Evolutionary conservation across 2,888 invertebrate species (phyloP), one percentile per base, ranked within the genome.

Genomic region (Selenia dentaria): DNA sequence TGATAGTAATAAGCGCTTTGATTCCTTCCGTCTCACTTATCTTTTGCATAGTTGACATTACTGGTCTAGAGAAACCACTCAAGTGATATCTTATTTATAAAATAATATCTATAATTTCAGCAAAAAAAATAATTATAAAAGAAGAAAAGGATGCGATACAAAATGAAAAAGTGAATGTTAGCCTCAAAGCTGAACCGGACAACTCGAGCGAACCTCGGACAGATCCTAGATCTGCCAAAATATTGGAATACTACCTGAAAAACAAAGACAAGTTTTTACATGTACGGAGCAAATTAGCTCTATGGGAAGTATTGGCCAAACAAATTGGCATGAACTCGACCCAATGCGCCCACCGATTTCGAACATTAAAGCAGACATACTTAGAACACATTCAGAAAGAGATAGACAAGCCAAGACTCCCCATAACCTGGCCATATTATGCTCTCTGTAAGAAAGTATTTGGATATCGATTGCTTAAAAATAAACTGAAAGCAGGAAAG

Each of bases 341-440:
- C 0, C 80, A 89, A 45, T 87, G 88, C 18, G 83, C 85, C 0
- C 84, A 88, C 13, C 63, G 84, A 37, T 85, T 89, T 35, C 74
- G 79, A 27, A 82, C 83, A 42, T 53, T 88, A 0, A 88, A 88
- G 52, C 83, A 87, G 64, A 79, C 83, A 0, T 90, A 86, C 58
- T 80, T 74, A 0, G 64, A 71, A 0, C 79, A 82, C 2, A 69
- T 89, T 0, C 81, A 87, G 49, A 74, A 83, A 36, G 89, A 90
- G 41, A 83, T 89, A 0, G 80, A 69, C 3, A 83, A 81, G 46
- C 88, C 89, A 0, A 85, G 85, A 43, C 79, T 77, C 60, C 81
- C 83, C 0, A 83, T 89, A 2, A 60, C 83, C 0, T 89, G 88
- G 89, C 88, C 87, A 0, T 87, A 89, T 37, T 89, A 83, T 6